Base-by-base conservation (phyloP, 2,113 vertebrate species). In the Myxocyprinus asiaticus region DNA sequence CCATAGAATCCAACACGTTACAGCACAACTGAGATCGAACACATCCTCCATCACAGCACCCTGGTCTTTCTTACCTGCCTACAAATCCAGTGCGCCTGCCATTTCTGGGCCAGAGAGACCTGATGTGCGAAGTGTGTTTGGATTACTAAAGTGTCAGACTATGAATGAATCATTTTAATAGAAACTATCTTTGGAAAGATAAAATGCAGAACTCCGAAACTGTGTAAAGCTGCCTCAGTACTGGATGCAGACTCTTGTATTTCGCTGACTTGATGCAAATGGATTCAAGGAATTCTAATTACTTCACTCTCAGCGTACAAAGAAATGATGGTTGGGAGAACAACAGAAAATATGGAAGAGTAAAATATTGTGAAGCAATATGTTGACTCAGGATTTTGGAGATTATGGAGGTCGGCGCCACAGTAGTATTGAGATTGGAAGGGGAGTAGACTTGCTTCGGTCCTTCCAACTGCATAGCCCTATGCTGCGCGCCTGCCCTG, bases 1-100 rank as follows among this genome's bases (percentile, higher is more conserved):
- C 98, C 94, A 99, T 99, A 96, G 98, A 99, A 95, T 99, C 98
- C 87, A 99, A 99, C 88, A 99, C 98, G 67, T 95, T 99, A 95
- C 97, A 99, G 95, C 97, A 99, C 95, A 99, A 99, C 95, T 99
- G 95, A 98, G 94, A 68, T 59, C 15, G 42, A 65, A 44, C 69
- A 62, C 68, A 64, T 66, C 67, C 72, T 62, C 68, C 68, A 68
- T 70, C 76, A 75, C 76, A 59, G 59, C 83, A 75, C 77, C 80
- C 71, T 77, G 79, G 79, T 81, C 79, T 84, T 81, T 63, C 66
- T 51, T 59, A 72, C 69, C 81, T 81, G 84, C 71, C 84, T 61
- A 71, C 55, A 62, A 55, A 67, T 66, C 50, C 42, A 66, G 84
- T 83, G 79, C 81, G 59, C 78, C 84, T 82, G 73, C 73, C 75